phyloP scores from a whole-genome alignment of 2,113 vertebrate genomes.

The Mirza zaza region DNA sequence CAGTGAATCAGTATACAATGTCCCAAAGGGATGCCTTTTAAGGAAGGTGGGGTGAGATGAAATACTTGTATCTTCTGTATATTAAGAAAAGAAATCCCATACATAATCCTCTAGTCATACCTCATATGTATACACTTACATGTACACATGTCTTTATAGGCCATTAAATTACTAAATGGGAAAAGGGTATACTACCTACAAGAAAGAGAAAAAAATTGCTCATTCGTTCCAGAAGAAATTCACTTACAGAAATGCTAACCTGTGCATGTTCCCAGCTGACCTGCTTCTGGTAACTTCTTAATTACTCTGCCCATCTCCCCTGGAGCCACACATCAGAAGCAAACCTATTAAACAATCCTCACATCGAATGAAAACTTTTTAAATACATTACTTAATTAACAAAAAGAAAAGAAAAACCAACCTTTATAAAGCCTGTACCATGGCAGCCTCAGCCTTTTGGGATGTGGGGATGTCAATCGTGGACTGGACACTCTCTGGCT shows the following conservation, averaged over 20 bases:
- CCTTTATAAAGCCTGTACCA: constrained; percentile 47
- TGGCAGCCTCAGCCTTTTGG: constrained; percentile 13
- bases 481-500: constrained; percentile 24
- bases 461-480: background rate
- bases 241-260: constrained; percentile 45
- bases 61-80: background rate
- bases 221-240: constrained; percentile 46
- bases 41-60: background rate
- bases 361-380: constrained; percentile 35
- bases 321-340: background rate
- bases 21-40: background rate
- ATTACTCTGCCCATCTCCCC: background rate
- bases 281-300: constrained; percentile 36
- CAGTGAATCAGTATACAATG: background rate
- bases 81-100: background rate
- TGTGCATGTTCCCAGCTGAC: background rate
- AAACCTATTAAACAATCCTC: background rate
- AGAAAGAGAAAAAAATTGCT: background rate
- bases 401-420: constrained; percentile 24
- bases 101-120: background rate
- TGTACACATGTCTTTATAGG: constrained; percentile 8
- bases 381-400: constrained; percentile 45
- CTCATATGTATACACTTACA: background rate
- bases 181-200: constrained; percentile 41
- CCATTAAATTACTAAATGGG: constrained; percentile 53